phyloP scores from a whole-genome alignment of 1,140 invertebrate genomes.

The Drosophila pseudoananassae region DNA sequence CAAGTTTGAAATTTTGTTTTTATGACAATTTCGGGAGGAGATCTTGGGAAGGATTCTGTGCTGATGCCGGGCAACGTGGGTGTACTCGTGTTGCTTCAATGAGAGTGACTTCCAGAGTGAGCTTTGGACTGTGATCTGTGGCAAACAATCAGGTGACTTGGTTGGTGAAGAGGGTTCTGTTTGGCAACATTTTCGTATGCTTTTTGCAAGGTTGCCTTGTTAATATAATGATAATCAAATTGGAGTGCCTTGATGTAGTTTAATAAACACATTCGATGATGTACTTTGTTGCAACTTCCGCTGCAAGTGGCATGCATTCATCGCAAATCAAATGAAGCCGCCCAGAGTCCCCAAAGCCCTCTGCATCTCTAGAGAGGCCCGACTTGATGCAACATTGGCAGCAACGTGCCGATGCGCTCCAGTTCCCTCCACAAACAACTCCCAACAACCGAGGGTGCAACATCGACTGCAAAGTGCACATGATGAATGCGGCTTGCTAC shows the following conservation, averaged over 20 bases:
- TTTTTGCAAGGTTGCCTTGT: not conserved
- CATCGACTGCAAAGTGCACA: slow-evolving; percentile 6
- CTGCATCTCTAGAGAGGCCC: slow-evolving; percentile 7
- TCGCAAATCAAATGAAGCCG: not conserved
- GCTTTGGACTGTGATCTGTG: slow-evolving; percentile 15
- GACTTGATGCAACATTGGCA: slow-evolving; percentile 61
- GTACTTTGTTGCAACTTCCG: not conserved
- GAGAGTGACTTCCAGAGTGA: slow-evolving; percentile 27
- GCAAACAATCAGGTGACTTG: slow-evolving; percentile 4
- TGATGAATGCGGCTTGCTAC: slow-evolving; percentile 45
- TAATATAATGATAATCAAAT: not conserved
- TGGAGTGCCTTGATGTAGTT: not conserved
- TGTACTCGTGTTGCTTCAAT: slow-evolving; percentile 45
- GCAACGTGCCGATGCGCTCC: slow-evolving; percentile 68
- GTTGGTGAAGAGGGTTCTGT: not conserved
- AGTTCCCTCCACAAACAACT: slow-evolving; percentile 53
- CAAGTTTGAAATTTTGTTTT: slow-evolving; percentile 3
- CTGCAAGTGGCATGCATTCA: not conserved
- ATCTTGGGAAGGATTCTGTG: not conserved
- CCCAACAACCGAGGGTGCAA: slow-evolving; percentile 8
- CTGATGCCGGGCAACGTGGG: too few relatives aligned
- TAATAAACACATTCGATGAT: not conserved
- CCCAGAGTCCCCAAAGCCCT: slow-evolving; percentile 6
- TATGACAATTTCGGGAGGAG: not conserved
- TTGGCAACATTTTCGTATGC: not conserved